Conservation (phyloP, 2,888 invertebrate genomes). For the Hypolimnas misippus region DNA sequence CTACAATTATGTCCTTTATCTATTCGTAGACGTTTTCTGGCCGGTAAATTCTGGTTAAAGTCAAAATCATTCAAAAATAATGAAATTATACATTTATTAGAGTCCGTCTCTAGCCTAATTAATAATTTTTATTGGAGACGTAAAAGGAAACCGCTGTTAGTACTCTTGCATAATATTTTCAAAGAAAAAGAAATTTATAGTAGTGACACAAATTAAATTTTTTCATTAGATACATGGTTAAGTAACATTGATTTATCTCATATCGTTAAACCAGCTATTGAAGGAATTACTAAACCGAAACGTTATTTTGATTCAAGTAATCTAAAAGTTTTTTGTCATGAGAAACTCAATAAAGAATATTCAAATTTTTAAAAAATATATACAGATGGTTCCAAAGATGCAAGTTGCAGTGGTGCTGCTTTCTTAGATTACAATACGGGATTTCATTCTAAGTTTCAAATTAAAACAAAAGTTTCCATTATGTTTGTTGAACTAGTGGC, state of each 20-base stretch:
- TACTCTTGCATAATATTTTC: neutral
- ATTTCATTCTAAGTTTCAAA: neutral
- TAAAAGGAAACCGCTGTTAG: neutral
- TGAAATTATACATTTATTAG: neutral
- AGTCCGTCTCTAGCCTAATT: too few species aligned
- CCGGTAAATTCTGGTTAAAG: constrained; percentile 11
- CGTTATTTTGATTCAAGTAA: neutral
- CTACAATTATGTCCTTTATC: neutral
- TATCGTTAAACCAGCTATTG: neutral
- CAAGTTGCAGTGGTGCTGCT: neutral
- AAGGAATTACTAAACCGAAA: neutral
- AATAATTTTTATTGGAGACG: neutral
- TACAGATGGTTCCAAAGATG: neutral
- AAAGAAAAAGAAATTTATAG: neutral
- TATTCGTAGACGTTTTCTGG: constrained; percentile 3
- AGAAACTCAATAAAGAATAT: neutral
- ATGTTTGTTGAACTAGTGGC: neutral
- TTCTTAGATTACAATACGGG: neutral
- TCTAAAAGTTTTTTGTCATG: neutral
- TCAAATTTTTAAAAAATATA: neutral
- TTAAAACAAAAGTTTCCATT: neutral
- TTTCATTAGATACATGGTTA: constrained; percentile 1
- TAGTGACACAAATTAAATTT: neutral
- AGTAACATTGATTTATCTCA: neutral
- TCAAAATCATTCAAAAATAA: constrained; percentile 1